phyloP scores from a whole-genome alignment of 2,888 invertebrate species.

The Octodonta nipae region DNA sequence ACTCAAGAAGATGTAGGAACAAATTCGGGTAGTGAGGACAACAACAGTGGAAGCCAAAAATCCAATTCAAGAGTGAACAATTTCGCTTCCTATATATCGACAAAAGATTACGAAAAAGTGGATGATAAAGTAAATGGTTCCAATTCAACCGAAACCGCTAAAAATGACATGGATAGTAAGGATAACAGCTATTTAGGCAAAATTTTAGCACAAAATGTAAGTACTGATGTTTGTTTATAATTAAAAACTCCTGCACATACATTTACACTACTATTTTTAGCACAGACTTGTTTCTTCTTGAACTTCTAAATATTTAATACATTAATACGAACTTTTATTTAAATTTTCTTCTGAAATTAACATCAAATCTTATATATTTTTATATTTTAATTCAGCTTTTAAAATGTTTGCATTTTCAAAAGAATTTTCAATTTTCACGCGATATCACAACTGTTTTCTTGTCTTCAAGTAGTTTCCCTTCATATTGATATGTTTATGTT shows the following conservation, averaged over 20 bases:
- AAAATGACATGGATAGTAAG: slow-evolving; percentile 17
- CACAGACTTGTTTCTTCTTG: no score
- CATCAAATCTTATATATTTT: no score
- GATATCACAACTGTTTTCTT: no score
- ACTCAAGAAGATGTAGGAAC: slow-evolving; percentile 4
- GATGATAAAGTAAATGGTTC: slow-evolving; percentile 20
- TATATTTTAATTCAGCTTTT: no score
- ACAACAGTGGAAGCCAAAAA: slow-evolving; percentile 10
- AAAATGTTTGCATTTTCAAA: no score
- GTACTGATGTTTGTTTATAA: slow-evolving; percentile 6
- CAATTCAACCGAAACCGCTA: slow-evolving; percentile 1
- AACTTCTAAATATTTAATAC: neutral
- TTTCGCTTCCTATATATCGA: slow-evolving; percentile 48
- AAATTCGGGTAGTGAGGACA: slow-evolving; percentile 6
- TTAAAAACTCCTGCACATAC: no score
- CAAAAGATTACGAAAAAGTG: slow-evolving; percentile 35
- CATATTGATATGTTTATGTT: no score
- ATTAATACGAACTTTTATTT: neutral
- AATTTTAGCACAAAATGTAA: slow-evolving; percentile 13
- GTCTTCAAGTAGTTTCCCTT: no score
- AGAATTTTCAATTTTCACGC: no score
- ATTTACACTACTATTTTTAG: no score
- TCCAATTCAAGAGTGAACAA: slow-evolving; percentile 40
- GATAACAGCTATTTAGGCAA: slow-evolving; percentile 13
- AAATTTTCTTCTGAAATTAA: no score